Conservation (phyloP, 37 sponge, comb jelly and placozoan species). For the Crambe crambe region DNA sequence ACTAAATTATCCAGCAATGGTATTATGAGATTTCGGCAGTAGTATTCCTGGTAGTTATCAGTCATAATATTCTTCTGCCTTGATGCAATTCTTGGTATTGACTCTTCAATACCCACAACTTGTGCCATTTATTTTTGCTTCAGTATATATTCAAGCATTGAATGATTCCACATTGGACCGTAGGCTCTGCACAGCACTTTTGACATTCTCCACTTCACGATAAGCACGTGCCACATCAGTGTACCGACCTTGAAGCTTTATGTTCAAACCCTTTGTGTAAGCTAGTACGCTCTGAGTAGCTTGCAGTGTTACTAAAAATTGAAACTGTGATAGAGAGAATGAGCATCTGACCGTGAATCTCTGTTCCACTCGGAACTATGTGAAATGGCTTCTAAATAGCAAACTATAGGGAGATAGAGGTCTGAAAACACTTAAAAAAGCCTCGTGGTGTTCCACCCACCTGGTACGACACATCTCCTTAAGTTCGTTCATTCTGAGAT, state of each 20-base stretch:
- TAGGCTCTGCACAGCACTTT: slow-evolving; percentile 1
- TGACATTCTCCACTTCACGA: slow-evolving; percentile 46
- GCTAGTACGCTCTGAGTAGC: slow-evolving; percentile 44
- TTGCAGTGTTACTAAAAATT: slow-evolving; percentile 48
- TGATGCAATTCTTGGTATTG: slow-evolving; percentile 18
- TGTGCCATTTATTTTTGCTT: background rate
- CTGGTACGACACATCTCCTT: slow-evolving; percentile 34
- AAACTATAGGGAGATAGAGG: slow-evolving; percentile 1
- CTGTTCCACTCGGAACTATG: too few species aligned
- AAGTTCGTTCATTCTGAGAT: background rate
- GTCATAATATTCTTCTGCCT: slow-evolving; percentile 44
- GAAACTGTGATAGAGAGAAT: slow-evolving; percentile 44
- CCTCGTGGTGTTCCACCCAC: slow-evolving; percentile 28
- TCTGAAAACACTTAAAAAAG: slow-evolving; percentile 8
- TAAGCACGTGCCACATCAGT: slow-evolving; percentile 52
- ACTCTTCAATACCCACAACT: slow-evolving; percentile 38
- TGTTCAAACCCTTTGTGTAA: slow-evolving; percentile 62
- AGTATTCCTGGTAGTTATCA: slow-evolving; percentile 11
- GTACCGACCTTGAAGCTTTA: slow-evolving; percentile 49
- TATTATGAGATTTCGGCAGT: slow-evolving; percentile 17
- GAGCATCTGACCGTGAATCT: background rate
- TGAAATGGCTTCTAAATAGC: slow-evolving; percentile 37
- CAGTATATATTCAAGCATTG: background rate
- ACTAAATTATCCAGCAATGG: slow-evolving; percentile 38
- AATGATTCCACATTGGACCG: slow-evolving; percentile 17